Evolutionary conservation across 1,140 invertebrate genomes (phyloP), one percentile per base, ranked within the genome.

Genomic region (Zaprionus davidi): DNA sequence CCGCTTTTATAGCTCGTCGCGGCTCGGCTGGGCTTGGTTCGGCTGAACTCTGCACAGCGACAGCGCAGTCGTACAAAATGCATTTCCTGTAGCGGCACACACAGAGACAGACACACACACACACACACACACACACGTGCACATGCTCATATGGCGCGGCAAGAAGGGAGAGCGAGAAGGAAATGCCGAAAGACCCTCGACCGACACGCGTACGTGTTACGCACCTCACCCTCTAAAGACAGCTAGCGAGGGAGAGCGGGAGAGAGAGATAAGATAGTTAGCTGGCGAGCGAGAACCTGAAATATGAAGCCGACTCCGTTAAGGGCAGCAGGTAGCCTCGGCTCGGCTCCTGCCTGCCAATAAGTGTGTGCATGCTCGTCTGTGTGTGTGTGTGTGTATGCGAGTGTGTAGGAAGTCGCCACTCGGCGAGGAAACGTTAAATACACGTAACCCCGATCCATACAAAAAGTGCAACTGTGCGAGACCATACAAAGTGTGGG

Each of bases 381-480:
- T 41, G 34, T 20, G 22, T 46, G 41, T 64, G 67, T 76, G 56
- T 34, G 26, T 69, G 36, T 13, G 36, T 56, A 20, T 60, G 36
- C 12, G n/a, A n/a, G 17, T 64, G 51, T 77, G 68, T 72, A 73
- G 76, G 74, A 75, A 77, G 78, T 69, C 46, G 65, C 13, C 31
- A 31, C 24, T 60, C 70, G 55, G 65, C 58, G 75, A 90, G 82
- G 82, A 90, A 90, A 90, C 86, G 76, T 81, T 86, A 78, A 83
- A 67, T 57, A 67, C 41, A 46, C 78, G 77, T 78, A 82, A 67
- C 71, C 71, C 46, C 53, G 58, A 44, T 64, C 55, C 26, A 60
- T 44, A 56, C 63, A 74, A 73, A 85, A 91, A 90, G 68, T 90
- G 86, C 86, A 85, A 88, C 85, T 90, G 85, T 81, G 77, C 81